A percentile compares a stretch with the other conserved stretches of the same genome.
phyloP scores from a whole-genome alignment of 1,140 invertebrate species.

The Eriosoma lanigerum region DNA sequence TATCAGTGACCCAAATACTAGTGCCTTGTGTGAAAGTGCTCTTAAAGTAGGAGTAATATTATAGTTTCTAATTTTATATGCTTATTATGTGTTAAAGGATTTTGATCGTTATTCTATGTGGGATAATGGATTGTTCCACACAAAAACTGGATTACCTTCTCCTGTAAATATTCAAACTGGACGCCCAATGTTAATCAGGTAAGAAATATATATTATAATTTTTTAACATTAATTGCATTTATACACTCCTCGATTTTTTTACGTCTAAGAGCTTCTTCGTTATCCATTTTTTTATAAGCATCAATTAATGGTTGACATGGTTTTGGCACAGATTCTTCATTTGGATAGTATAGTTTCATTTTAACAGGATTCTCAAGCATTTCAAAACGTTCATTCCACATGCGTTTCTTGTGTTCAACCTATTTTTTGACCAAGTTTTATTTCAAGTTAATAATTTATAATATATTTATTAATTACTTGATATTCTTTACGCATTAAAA shows the following conservation, averaged over 20 bases:
- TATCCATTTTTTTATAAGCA: slow-evolving; percentile 16
- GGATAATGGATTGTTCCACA: slow-evolving; percentile 56
- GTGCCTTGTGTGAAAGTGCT: no score
- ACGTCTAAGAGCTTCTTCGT: background rate
- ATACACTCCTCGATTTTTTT: background rate
- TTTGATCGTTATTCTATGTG: slow-evolving; percentile 49
- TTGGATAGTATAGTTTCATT: slow-evolving; percentile 18
- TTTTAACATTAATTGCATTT: background rate
- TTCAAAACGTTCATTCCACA: slow-evolving; percentile 30
- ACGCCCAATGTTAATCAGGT: slow-evolving; percentile 2
- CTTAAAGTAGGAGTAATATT: background rate
- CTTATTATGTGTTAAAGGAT: slow-evolving; percentile 3
- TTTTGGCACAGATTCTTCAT: background rate
- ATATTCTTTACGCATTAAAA: slow-evolving; percentile 13
- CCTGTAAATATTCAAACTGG: slow-evolving; percentile 33
- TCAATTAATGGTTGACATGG: background rate
- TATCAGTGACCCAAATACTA: no score
- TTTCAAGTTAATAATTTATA: background rate
- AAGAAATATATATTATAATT: slow-evolving; percentile 10
- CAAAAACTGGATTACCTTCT: slow-evolving; percentile 37
- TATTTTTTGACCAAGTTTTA: background rate
- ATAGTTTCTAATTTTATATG: background rate
- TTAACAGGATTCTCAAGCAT: background rate
- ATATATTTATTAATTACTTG: slow-evolving; percentile 1
- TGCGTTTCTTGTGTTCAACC: slow-evolving; percentile 15